phyloP scores from a whole-genome alignment of 2,888 invertebrate species.

The Alviniconcha strummeri region DNA sequence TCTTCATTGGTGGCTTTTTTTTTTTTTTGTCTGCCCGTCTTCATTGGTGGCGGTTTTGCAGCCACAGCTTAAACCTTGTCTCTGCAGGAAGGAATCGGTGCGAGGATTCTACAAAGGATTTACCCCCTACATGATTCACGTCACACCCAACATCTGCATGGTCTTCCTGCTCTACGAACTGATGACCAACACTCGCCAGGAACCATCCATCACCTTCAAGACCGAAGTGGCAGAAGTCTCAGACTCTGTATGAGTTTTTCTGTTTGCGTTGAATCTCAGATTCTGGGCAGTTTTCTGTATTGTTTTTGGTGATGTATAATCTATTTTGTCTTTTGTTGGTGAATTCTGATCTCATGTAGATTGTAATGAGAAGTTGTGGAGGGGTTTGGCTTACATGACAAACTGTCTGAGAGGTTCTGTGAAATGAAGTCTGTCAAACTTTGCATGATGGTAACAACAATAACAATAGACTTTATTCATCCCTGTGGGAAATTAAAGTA shows the following conservation, averaged over 20 bases:
- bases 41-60: conserved; percentile 10
- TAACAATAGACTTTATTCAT: no score
- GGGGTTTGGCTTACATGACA: no score
- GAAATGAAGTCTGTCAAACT: no score
- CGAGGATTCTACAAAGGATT: conserved; percentile 96
- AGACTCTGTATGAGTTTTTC: conserved; percentile 4
- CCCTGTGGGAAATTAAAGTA: no score
- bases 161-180: conserved; percentile 97
- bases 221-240: conserved; percentile 20
- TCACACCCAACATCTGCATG: conserved; percentile 95
- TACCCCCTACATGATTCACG: conserved; percentile 89
- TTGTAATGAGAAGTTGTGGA: no score
- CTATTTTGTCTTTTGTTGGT: no score
- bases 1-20: background rate
- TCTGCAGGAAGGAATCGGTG: conserved; percentile 86
- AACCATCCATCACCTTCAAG: conserved; percentile 13
- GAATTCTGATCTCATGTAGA: no score
- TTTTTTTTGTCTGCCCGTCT: no score
- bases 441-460: no score
- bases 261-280: no score
- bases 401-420: no score
- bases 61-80: conserved; percentile 34
- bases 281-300: background rate
- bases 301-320: background rate
- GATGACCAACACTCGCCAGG: conserved; percentile 71